Conservation (phyloP, 2,797 vertebrate genomes). For the Pseudocheirus occidentalis region DNA sequence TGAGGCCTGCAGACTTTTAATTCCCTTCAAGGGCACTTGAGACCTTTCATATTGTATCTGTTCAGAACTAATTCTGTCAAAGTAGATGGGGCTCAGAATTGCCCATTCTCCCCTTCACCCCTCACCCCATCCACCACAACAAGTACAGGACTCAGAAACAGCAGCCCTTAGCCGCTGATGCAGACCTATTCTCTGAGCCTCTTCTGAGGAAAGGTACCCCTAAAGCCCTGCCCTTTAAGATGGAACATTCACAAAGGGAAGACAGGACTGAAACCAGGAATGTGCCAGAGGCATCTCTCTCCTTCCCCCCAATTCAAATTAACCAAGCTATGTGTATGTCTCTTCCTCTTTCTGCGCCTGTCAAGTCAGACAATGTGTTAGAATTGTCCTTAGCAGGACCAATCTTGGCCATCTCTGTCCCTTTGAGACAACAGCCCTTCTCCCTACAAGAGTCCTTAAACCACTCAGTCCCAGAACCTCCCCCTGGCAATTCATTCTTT, state of each 20-base stretch:
- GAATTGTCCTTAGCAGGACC: neutral
- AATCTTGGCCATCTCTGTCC: neutral
- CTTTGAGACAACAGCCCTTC: neutral
- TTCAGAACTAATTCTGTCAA: conserved; percentile 66
- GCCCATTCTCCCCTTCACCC: neutral
- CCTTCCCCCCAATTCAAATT: neutral
- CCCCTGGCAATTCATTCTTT: neutral
- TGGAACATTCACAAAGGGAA: neutral
- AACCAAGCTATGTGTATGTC: neutral
- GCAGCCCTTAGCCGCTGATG: neutral
- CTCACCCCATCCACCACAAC: neutral
- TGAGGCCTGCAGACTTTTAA: conserved; percentile 39
- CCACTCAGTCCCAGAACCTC: neutral
- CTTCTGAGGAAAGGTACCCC: neutral
- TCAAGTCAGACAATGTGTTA: neutral
- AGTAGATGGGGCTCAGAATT: neutral
- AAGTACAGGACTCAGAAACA: neutral
- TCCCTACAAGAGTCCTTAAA: neutral
- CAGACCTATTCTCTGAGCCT: neutral
- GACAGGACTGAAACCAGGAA: neutral
- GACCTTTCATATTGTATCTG: conserved; percentile 65
- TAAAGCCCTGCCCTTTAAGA: neutral
- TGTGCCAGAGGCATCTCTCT: neutral
- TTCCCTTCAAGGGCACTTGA: conserved; percentile 72
- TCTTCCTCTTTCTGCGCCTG: neutral